These are phyloP conservation scores for Netelia melanura DNA, from an alignment of 2,888 invertebrate species.

Conservation along the genomic window DNA sequence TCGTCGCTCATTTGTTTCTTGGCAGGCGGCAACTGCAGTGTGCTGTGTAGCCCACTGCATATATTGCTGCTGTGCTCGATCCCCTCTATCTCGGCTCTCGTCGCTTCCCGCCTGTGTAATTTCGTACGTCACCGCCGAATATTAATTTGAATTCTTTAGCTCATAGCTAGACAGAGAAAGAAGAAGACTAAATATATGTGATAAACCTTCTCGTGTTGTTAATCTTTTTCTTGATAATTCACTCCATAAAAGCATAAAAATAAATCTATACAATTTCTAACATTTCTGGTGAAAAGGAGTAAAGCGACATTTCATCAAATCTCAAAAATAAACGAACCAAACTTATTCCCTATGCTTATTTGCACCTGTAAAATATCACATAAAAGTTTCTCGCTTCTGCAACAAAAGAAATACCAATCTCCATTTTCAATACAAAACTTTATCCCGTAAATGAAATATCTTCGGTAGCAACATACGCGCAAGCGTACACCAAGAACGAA, in stretches of 20 bases:
- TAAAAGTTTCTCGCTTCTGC: slow-evolving; percentile 13
- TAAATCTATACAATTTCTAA: neutral
- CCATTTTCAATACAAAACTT: slow-evolving; percentile 66
- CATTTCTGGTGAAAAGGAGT: neutral
- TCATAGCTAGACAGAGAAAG: slow-evolving; percentile 30
- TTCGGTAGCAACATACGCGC: slow-evolving; percentile 57
- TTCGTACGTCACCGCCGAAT: slow-evolving; percentile 84
- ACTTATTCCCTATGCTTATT: neutral
- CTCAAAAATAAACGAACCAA: neutral
- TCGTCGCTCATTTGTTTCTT: slow-evolving; percentile 82
- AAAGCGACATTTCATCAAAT: neutral
- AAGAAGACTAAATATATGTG: slow-evolving; percentile 1
- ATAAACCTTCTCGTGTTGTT: neutral
- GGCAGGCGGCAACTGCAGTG: slow-evolving; percentile 75
- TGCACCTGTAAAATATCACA: neutral
- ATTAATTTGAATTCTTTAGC: slow-evolving; percentile 84
- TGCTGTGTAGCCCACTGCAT: slow-evolving; percentile 35
- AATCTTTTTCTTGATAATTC: slow-evolving; percentile 17
- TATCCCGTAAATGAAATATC: slow-evolving; percentile 83
- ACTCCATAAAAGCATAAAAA: neutral
- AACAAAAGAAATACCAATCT: slow-evolving; percentile 10
- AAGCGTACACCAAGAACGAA: slow-evolving; percentile 17
- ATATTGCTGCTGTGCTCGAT: slow-evolving; percentile 47
- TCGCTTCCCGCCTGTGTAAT: slow-evolving; percentile 78
- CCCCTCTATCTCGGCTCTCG: slow-evolving; percentile 63